Percentiles rank a stretch among this genome's conserved stretches.
phyloP scores from a whole-genome alignment of 2,888 invertebrate genomes.

The Drosophila prolongata region DNA sequence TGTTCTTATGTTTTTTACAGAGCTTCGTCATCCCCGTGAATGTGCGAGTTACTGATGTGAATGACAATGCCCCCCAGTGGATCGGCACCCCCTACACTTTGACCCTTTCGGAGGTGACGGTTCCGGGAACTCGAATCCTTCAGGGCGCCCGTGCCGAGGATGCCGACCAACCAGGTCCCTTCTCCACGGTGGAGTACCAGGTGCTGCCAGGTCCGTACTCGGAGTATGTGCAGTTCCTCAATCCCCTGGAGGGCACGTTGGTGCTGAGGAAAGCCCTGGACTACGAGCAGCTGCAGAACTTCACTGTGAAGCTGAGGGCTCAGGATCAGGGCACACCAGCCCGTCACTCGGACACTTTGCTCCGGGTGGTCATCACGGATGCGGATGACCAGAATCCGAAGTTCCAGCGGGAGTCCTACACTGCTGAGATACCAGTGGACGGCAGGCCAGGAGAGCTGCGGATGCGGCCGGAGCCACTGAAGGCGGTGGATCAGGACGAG shows the following conservation, averaged over 20 bases:
- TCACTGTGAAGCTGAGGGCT: constrained; percentile 90
- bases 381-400: constrained; percentile 96
- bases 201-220: constrained; percentile 91
- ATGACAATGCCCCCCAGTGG: constrained; percentile 95
- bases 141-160: constrained; percentile 92
- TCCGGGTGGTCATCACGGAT: constrained; percentile 92
- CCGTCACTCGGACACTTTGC: constrained; percentile 89
- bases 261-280: constrained; percentile 92
- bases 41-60: constrained; percentile 93
- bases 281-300: constrained; percentile 91
- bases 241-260: constrained; percentile 93
- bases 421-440: constrained; percentile 88
- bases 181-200: constrained; percentile 93
- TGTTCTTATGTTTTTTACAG: constrained; percentile 56
- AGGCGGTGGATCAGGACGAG: constrained; percentile 90
- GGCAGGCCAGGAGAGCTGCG: constrained; percentile 86
- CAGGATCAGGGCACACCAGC: constrained; percentile 94
- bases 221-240: constrained; percentile 93
- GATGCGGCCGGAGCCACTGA: constrained; percentile 90
- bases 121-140: constrained; percentile 89
- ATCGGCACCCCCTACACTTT: constrained; percentile 92
- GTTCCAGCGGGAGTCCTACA: constrained; percentile 91
- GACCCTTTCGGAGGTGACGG: constrained; percentile 93
- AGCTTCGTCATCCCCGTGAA: constrained; percentile 84
- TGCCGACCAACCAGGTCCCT: constrained; percentile 94